phyloP scores from a whole-genome alignment of 2,113 vertebrate genomes.

The Eolophus roseicapilla region DNA sequence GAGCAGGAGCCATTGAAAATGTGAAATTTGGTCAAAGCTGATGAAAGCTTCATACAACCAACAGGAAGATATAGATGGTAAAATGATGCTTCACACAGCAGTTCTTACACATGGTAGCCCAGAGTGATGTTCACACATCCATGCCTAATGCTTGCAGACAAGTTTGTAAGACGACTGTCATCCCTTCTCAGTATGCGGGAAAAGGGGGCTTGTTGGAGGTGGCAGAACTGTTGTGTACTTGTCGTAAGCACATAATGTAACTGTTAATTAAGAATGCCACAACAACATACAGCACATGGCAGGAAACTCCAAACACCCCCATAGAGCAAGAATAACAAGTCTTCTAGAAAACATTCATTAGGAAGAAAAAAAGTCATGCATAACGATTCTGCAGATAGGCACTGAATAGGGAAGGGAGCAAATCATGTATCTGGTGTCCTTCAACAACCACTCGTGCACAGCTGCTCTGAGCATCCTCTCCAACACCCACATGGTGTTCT shows the following conservation, averaged over 20 bases:
- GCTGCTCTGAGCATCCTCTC: background rate
- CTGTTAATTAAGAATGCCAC: background rate
- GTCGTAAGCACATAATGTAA: too few species aligned
- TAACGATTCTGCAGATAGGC: background rate
- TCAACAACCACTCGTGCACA: background rate
- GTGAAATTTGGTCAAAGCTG: background rate
- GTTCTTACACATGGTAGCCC: background rate
- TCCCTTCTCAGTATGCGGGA: background rate
- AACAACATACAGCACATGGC: background rate
- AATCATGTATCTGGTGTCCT: background rate
- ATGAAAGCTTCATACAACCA: background rate
- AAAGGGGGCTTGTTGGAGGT: background rate
- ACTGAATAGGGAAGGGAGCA: background rate
- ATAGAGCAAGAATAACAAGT: background rate
- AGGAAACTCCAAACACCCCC: background rate
- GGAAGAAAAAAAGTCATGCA: background rate
- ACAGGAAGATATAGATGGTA: too few species aligned
- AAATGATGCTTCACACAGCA: background rate
- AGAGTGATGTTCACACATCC: background rate
- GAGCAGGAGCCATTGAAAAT: background rate
- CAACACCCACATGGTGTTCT: background rate
- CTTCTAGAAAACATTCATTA: background rate
- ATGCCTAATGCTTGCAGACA: background rate
- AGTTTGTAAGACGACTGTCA: accelerated
- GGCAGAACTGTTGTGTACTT: background rate